These are phyloP conservation scores for Palythoa grandiflora DNA, from an alignment of 92 coral and sea anemone species.

Conservation along the genomic window DNA sequence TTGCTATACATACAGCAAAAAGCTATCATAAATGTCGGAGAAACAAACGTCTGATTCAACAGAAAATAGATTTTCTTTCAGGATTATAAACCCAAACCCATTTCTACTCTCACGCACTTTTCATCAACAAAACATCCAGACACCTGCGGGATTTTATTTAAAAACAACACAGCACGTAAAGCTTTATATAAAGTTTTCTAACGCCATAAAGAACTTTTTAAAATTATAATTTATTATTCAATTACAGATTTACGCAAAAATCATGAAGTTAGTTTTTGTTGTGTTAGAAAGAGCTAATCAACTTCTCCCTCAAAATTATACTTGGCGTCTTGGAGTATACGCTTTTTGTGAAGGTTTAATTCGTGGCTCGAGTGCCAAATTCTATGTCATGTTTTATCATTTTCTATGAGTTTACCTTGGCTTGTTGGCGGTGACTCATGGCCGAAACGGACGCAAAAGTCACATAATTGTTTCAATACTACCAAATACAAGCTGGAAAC, in stretches of 20 bases:
- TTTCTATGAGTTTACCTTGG: background rate
- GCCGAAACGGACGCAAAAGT: background rate
- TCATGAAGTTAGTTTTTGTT: background rate
- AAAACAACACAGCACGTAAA: slow-evolving; percentile 34
- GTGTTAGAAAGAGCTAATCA: slow-evolving; percentile 20
- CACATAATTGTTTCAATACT: background rate
- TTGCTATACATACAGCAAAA: background rate
- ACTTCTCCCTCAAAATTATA: background rate
- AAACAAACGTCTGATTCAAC: background rate
- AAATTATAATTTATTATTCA: slow-evolving; percentile 17
- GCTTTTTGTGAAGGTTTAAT: slow-evolving; percentile 1
- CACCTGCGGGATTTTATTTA: slow-evolving; percentile 16
- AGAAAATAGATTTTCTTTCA: background rate
- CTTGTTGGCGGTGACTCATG: background rate
- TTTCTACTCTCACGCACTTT: background rate
- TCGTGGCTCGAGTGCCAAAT: background rate
- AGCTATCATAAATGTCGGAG: too few species aligned
- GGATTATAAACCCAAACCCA: background rate
- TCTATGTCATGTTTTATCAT: slow-evolving; percentile 5
- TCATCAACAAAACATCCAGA: background rate
- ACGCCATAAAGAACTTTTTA: slow-evolving; percentile 10
- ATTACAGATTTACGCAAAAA: slow-evolving; percentile 27
- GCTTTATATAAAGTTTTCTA: slow-evolving; percentile 24
- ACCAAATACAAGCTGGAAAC: slow-evolving; percentile 1
- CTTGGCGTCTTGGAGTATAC: too few species aligned